Conservation (phyloP, 2,797 vertebrate genomes). For the Enoplosus armatus region DNA sequence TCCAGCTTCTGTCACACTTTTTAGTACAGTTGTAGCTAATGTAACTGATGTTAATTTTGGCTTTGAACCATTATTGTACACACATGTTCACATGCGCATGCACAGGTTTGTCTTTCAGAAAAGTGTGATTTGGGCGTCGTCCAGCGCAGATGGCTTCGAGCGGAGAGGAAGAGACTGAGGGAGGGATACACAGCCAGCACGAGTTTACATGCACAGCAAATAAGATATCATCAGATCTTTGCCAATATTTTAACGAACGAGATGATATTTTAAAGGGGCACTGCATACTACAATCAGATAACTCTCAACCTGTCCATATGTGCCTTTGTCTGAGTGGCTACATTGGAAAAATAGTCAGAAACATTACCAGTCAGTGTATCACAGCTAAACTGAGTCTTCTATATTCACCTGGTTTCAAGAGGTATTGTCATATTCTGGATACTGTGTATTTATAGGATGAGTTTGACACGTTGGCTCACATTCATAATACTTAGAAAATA, state of each 20-base stretch:
- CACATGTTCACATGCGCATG: background rate
- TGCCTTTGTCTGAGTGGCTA: background rate
- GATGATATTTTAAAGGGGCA: background rate
- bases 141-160: slow-evolving; percentile 48
- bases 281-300: background rate
- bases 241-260: background rate
- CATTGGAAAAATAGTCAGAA: too few relatives aligned
- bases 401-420: background rate
- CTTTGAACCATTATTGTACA: slow-evolving; percentile 21
- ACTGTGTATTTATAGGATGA: background rate
- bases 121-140: slow-evolving; percentile 35
- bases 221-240: background rate
- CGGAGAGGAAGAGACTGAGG: slow-evolving; percentile 23
- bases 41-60: slow-evolving; percentile 28
- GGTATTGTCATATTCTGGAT: slow-evolving; percentile 4
- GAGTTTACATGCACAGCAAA: slow-evolving; percentile 1
- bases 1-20: background rate
- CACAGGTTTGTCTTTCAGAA: slow-evolving; percentile 34
- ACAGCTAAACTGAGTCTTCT: background rate
- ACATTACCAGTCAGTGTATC: background rate
- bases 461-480: background rate
- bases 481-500: slow-evolving; percentile 6
- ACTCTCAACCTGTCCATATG: background rate
- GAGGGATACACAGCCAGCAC: background rate
- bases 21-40: slow-evolving; percentile 15